Base-by-base conservation (phyloP, 2,888 invertebrate species). In the Clivina fossor region DNA sequence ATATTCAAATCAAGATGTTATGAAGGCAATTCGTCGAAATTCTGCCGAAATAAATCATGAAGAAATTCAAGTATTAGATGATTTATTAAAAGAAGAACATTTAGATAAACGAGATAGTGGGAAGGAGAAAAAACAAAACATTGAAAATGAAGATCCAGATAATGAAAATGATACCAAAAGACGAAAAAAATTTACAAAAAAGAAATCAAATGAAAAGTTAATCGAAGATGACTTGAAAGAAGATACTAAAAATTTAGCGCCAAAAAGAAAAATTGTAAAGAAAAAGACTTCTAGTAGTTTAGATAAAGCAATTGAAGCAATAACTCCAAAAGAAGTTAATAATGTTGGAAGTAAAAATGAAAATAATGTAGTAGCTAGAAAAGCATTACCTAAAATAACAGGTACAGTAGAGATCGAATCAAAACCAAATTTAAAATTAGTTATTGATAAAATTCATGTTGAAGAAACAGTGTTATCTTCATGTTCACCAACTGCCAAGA, bases 31-130 rank as follows among this genome's bases (percentile, higher is more conserved):
- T 43, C 73, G 80, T 65, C 73, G 81, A 63, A 78, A 78, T 65
- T 82, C 82, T 1, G 73, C 79, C 63, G 81, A 81, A 64, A 71
- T 80, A 61, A 71, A 81, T 61, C 78, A 78, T 35, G 80, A 81
- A 67, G 81, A 82, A 69, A 78, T 79, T 22, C 73, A 71, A 62
- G 66, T 79, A 51, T 71, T 80, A 54, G 80, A 80, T 64, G 76
- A 78, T 19, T 69, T 80, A 63, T 78, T 80, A 53, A 74, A 76
- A 63, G 72, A 74, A 65, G 79, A 80, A 69, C 77, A 80, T 67
- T 72, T 81, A 35, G 78, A 79, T 63, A 78, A 74, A 59, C 75
- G 78, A 71, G 67, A 58, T 55, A 59, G 62, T 63, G 57, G 48
- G 48, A 63, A 54, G 60, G 66, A 60, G 65, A 63, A 62, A 59